A percentile compares a stretch with the other conserved stretches of the same genome.
phyloP scores from a whole-genome alignment of 2,888 invertebrate species.

The Dicyrtomina minuta region DNA sequence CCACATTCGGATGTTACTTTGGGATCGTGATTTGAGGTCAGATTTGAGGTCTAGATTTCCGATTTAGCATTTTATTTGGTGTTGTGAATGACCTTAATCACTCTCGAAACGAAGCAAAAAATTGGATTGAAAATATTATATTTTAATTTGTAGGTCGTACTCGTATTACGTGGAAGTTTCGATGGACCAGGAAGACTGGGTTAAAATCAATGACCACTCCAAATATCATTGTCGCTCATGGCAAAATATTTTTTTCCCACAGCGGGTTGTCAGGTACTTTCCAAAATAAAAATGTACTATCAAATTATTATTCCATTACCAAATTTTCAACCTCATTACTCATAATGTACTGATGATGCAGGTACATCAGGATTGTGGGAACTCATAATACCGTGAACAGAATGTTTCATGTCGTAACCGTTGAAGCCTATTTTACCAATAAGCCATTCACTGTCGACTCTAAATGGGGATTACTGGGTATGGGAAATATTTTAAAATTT shows the following conservation, averaged over 20 bases:
- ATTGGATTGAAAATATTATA: not conserved
- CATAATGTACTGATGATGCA: slow-evolving; percentile 9
- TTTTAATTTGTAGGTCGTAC: slow-evolving; percentile 66
- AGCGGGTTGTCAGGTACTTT: slow-evolving; percentile 72
- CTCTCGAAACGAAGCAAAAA: not conserved
- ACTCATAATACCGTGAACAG: slow-evolving; percentile 94
- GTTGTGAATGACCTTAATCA: too few species aligned
- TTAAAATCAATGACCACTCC: slow-evolving; percentile 80
- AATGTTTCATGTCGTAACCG: slow-evolving; percentile 87
- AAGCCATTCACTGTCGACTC: slow-evolving; percentile 68
- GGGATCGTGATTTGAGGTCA: slow-evolving; percentile 79
- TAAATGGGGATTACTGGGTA: slow-evolving; percentile 67
- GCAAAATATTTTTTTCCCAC: slow-evolving; percentile 91
- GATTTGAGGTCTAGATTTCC: too few species aligned
- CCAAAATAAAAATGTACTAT: slow-evolving; percentile 51
- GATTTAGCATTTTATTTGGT: slow-evolving; percentile 1
- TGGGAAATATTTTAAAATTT: too few species aligned
- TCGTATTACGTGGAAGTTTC: slow-evolving; percentile 81
- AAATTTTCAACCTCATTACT: not conserved
- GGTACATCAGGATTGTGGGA: slow-evolving; percentile 62
- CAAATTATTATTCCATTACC: not conserved
- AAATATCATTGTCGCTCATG: slow-evolving; percentile 91
- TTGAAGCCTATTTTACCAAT: slow-evolving; percentile 84
- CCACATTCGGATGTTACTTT: slow-evolving; percentile 85
- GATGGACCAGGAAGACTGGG: slow-evolving; percentile 94